Evolutionary conservation across 2,113 vertebrate species (phyloP).

Genomic region (Gila orcuttii): DNA sequence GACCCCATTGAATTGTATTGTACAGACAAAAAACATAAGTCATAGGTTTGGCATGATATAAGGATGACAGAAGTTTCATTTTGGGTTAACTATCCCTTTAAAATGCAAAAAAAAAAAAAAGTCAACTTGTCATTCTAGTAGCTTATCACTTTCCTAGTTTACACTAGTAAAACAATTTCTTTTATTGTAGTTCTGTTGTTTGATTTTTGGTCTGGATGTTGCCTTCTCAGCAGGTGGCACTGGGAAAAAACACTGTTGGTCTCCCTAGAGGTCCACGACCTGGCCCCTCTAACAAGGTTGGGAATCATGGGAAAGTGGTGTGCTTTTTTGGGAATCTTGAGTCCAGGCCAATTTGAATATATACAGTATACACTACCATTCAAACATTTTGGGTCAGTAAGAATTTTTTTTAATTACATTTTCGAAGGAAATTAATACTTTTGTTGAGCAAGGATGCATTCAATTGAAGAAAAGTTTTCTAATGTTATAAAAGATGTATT

Average conservation of each 20-base stretch:
- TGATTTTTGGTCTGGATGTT: conserved; percentile 54
- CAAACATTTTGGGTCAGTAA: neutral
- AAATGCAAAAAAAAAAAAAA: neutral
- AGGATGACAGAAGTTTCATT: neutral
- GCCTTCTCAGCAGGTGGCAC: conserved; percentile 56
- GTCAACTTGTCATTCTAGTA: neutral
- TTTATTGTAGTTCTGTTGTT: neutral
- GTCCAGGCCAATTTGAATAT: neutral
- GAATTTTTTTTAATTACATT: too few species aligned
- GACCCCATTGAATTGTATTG: neutral
- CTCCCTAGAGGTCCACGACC: conserved; percentile 56
- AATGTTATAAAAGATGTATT: too few species aligned
- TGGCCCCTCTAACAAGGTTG: conserved; percentile 63
- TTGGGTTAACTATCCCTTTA: neutral
- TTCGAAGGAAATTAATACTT: too few species aligned
- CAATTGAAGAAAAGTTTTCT: too few species aligned
- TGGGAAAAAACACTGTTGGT: conserved; percentile 70
- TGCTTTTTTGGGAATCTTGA: neutral
- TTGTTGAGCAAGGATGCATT: too few species aligned
- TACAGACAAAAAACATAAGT: too few species aligned
- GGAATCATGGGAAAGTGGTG: conserved; percentile 30
- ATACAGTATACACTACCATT: neutral
- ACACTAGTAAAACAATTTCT: neutral
- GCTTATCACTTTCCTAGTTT: neutral
- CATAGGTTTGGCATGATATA: neutral